Percentiles rank a stretch among this genome's conserved stretches.
Evolutionary conservation across 2,888 invertebrate genomes (phyloP).

Genomic region (Ceriagrion tenellum): DNA sequence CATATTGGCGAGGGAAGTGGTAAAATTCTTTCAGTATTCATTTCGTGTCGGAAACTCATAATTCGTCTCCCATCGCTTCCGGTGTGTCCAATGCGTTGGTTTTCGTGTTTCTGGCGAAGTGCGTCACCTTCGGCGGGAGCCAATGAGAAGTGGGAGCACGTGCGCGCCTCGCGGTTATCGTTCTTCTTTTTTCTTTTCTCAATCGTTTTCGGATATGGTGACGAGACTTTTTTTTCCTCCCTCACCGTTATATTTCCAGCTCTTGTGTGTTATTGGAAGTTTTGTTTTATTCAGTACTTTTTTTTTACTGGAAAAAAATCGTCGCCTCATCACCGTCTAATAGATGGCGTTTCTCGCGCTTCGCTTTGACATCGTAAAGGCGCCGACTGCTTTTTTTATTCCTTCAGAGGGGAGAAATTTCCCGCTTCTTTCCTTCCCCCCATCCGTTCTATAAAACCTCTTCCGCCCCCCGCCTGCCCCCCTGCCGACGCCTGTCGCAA

Average conservation of each 20-base stretch:
- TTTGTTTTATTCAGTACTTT: not conserved
- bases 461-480: not conserved
- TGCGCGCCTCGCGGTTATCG: not conserved
- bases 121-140: not conserved
- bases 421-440: not conserved
- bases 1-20: not conserved
- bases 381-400: not conserved
- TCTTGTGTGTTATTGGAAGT: not conserved
- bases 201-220: not conserved
- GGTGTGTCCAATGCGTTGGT: not conserved
- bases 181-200: not conserved
- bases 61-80: not conserved
- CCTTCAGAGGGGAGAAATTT: not conserved
- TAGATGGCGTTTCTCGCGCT: not conserved
- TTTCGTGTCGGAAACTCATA: not conserved
- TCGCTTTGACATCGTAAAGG: not conserved
- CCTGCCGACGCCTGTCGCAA: not conserved
- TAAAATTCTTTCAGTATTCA: not conserved
- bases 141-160: not conserved
- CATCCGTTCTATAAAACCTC: not conserved
- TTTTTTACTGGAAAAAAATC: not conserved
- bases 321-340: not conserved
- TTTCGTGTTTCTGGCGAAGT: not conserved
- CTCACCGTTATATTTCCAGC: not conserved
- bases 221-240: not conserved